Evolutionary conservation across 1,140 invertebrate species (phyloP), one percentile per base, ranked within the genome.

Genomic region (Camponotus pennsylvanicus): DNA sequence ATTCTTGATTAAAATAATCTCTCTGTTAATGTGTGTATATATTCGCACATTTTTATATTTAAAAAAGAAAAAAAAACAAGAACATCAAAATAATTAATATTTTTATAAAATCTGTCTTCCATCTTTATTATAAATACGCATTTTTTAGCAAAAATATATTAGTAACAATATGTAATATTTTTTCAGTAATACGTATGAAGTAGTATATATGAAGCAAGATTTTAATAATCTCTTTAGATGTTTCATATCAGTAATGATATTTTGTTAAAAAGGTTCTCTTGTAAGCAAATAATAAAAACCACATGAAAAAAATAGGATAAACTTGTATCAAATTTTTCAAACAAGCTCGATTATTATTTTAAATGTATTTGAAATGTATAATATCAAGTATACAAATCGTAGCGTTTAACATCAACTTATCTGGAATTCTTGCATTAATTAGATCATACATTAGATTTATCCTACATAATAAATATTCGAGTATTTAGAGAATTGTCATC

Each of bases 81-180:
- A 45, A 42, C 32, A n/a, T 27, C 40, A 15, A 57, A 32, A 11
- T 42, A 18, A 42, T 9, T 45, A 57, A 32, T 15, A 37, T 45
- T 40, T 59, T 59, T 40, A 15, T 18, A 34, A 63, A 80, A 13
- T 37, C 27, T 27, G 27, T 27, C 27, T 27, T 27, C 1, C 11
- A 45, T 59, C 11, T 49, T 45, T 7, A 7, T 59, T 45, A 11
- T 45, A 45, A 59, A 61, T 8, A 59, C 64, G 59, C 15, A 27
- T 45, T 71, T 32, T 27, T 9, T 9, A 13, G 18, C 6, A 18
- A 82, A 82, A 71, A 61, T 82, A 45, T 34, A 13, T 45, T 57
- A 37, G 32, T 61, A 34, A 82, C 71, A 32, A 42, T 52, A 70
- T 57, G 40, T 59, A 32, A 34, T 37, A 21, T 42, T 42, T 42